Evolutionary conservation across 2,113 vertebrate genomes (phyloP).

Genomic region (Mungos mungo): DNA sequence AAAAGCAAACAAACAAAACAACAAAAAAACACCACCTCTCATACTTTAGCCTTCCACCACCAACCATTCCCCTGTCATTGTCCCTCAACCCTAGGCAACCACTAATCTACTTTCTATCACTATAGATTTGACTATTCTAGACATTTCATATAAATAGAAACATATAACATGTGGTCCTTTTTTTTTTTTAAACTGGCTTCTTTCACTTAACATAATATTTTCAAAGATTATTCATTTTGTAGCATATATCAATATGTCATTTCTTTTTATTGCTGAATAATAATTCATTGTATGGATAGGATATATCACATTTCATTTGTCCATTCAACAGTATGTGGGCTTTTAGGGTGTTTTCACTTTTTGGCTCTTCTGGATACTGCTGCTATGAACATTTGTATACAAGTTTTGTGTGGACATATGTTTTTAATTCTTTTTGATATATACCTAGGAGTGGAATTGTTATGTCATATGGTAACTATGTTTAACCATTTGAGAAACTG

Average conservation of each 20-base stretch:
- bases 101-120: neutral
- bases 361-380: neutral
- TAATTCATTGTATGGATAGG: neutral
- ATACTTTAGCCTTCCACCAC: neutral
- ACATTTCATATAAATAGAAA: neutral
- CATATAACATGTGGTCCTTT: neutral
- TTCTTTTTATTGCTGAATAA: slow-evolving; percentile 4
- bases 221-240: neutral
- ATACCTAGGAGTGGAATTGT: neutral
- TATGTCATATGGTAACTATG: neutral
- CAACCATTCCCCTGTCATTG: neutral
- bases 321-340: neutral
- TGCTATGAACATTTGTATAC: neutral
- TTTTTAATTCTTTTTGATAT: slow-evolving; percentile 15
- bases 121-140: slow-evolving; percentile 7
- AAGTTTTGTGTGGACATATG: neutral
- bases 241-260: neutral
- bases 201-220: slow-evolving; percentile 32
- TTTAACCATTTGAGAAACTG: slow-evolving; percentile 14
- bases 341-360: neutral
- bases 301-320: slow-evolving; percentile 11
- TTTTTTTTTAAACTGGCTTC: neutral
- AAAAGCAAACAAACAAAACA: neutral
- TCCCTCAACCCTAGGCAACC: neutral
- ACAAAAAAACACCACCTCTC: neutral